Evolutionary conservation across 2,113 vertebrate genomes (phyloP).

Genomic region (Hyperoodon ampullatus): DNA sequence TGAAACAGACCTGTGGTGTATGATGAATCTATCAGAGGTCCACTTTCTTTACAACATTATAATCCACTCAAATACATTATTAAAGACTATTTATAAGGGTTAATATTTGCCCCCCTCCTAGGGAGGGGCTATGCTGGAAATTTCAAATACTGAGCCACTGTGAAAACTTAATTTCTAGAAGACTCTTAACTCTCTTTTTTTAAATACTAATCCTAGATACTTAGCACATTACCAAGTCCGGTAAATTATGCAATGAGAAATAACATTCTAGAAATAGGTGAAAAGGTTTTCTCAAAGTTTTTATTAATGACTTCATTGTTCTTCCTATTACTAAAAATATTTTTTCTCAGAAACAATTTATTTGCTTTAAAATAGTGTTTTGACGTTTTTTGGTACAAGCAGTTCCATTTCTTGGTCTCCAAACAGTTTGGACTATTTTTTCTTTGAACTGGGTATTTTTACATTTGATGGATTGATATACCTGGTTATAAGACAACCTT

Average conservation of each 20-base stretch:
- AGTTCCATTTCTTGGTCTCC: neutral
- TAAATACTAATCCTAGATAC: neutral
- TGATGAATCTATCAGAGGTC: neutral
- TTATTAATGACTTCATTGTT: neutral
- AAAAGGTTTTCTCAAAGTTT: neutral
- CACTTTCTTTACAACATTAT: neutral
- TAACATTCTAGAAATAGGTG: neutral
- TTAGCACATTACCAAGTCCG: neutral
- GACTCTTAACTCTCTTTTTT: neutral
- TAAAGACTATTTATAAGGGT: neutral
- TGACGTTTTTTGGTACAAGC: neutral
- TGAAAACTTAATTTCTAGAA: conserved; percentile 27
- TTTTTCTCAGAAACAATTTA: neutral
- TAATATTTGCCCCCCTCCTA: neutral
- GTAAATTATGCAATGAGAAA: neutral
- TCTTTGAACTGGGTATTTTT: neutral
- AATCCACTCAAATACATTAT: neutral
- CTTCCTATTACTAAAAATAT: neutral
- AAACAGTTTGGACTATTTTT: conserved; percentile 7
- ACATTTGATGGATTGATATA: neutral
- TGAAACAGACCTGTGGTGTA: neutral
- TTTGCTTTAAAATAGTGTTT: conserved; percentile 39
- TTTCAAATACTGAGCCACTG: neutral
- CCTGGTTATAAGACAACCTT: neutral
- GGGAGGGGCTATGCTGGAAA: neutral